phyloP scores from a whole-genome alignment of 30 jellyfish, hydroid and myxozoan genomes.

The Mastigias papua region DNA sequence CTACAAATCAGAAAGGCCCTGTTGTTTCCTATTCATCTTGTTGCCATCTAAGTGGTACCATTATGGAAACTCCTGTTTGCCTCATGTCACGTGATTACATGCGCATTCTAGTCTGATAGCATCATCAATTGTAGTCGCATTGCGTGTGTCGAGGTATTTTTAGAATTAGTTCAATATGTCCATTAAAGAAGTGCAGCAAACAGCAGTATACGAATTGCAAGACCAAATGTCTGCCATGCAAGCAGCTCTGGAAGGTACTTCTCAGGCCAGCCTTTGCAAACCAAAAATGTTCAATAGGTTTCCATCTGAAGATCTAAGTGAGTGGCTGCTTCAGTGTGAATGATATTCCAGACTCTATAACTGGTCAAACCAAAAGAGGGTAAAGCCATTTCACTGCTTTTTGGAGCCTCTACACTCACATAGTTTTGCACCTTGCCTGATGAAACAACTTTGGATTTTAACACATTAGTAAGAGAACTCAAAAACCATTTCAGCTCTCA shows the following conservation, averaged over 20 bases:
- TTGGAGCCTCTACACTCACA: neutral
- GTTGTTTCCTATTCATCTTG: no score
- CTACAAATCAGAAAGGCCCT: no score
- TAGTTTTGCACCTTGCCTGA: slow-evolving; percentile 31
- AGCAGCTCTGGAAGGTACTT: slow-evolving; percentile 11
- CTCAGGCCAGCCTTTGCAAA: slow-evolving; percentile 21
- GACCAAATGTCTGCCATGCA: no score
- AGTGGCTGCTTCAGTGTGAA: neutral
- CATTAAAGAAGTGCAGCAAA: neutral
- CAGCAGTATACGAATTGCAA: slow-evolving; percentile 24
- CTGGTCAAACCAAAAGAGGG: neutral
- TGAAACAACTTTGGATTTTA: neutral
- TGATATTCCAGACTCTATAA: neutral
- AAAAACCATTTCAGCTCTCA: neutral
- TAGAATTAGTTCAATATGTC: slow-evolving; percentile 7
- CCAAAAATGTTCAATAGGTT: slow-evolving; percentile 4
- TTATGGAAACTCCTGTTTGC: no score
- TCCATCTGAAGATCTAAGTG: slow-evolving; percentile 6
- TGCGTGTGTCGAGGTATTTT: no score
- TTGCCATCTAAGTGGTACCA: no score
- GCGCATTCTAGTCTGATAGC: no score
- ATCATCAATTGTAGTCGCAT: neutral
- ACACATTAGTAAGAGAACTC: neutral
- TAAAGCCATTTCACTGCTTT: neutral
- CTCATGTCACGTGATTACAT: no score